Conservation (phyloP, 2,113 vertebrate genomes). For the Corydoras sp. region DNA sequence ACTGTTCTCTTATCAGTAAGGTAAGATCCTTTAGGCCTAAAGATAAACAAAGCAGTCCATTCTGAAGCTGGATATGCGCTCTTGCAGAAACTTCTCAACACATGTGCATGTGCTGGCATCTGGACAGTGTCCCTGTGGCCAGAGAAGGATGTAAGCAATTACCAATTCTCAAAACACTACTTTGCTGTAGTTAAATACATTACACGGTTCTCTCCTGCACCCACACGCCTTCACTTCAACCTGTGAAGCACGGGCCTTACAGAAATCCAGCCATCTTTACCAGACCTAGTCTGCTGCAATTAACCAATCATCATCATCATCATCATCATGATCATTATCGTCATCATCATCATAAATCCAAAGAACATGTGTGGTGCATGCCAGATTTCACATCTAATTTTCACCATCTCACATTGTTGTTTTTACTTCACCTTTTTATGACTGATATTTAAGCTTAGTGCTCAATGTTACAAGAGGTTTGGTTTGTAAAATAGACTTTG, state of each 20-base stretch:
- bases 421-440: slow-evolving; percentile 36
- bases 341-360: slow-evolving; percentile 55
- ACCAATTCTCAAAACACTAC: slow-evolving; percentile 75
- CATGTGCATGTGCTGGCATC: slow-evolving; percentile 49
- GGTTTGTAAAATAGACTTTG: too few species aligned
- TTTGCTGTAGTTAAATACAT: slow-evolving; percentile 70
- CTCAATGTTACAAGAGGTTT: too few species aligned
- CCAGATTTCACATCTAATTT: slow-evolving; percentile 53
- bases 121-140: slow-evolving; percentile 70
- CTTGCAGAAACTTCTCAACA: slow-evolving; percentile 11
- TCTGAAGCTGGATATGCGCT: slow-evolving; percentile 10
- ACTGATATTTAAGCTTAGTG: slow-evolving; percentile 3
- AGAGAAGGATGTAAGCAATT: slow-evolving; percentile 77
- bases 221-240: slow-evolving; percentile 48
- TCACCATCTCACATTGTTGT: slow-evolving; percentile 40
- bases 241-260: slow-evolving; percentile 47
- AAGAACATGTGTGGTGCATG: slow-evolving; percentile 46
- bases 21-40: slow-evolving; percentile 38
- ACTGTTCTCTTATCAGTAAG: slow-evolving; percentile 45
- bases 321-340: slow-evolving; percentile 55
- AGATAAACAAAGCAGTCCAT: slow-evolving; percentile 30
- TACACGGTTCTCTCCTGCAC: slow-evolving; percentile 62
- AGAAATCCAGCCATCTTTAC: slow-evolving; percentile 46
- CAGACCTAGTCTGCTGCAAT: slow-evolving; percentile 63
- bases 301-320: slow-evolving; percentile 67